Evolutionary conservation across 2,113 vertebrate genomes (phyloP).

Genomic region (Microcebus griseorufus): DNA sequence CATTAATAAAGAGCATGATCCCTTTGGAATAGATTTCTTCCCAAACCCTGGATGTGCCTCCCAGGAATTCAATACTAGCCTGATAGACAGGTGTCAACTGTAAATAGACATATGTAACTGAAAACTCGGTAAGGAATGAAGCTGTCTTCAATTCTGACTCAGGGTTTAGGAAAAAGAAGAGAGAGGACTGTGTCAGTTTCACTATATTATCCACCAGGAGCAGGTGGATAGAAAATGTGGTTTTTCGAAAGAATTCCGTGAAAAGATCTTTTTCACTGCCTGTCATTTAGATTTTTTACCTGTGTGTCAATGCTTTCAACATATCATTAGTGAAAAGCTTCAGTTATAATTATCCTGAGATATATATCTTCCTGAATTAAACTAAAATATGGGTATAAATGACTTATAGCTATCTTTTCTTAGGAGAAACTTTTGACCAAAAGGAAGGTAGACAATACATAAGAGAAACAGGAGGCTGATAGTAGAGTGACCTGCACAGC

Average conservation of each 20-base stretch:
- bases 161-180: background rate
- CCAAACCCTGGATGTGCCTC: background rate
- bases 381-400: background rate
- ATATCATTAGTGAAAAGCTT: background rate
- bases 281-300: background rate
- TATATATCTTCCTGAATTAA: background rate
- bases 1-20: conserved; percentile 5
- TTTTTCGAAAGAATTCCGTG: background rate
- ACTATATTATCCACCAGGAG: background rate
- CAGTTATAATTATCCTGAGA: background rate
- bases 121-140: background rate
- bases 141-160: background rate
- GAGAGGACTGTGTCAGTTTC: background rate
- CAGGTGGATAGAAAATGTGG: background rate
- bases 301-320: background rate
- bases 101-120: conserved; percentile 3
- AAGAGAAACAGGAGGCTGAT: background rate
- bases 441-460: background rate
- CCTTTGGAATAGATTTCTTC: conserved; percentile 42
- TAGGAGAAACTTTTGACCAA: background rate
- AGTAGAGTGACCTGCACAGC: background rate
- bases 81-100: conserved; percentile 44
- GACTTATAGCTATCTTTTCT: background rate
- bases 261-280: background rate
- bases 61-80: background rate